Evolutionary conservation across 1,140 invertebrate genomes (phyloP), one percentile per base, ranked within the genome.

Genomic region (Cardiocondyla obscurior): DNA sequence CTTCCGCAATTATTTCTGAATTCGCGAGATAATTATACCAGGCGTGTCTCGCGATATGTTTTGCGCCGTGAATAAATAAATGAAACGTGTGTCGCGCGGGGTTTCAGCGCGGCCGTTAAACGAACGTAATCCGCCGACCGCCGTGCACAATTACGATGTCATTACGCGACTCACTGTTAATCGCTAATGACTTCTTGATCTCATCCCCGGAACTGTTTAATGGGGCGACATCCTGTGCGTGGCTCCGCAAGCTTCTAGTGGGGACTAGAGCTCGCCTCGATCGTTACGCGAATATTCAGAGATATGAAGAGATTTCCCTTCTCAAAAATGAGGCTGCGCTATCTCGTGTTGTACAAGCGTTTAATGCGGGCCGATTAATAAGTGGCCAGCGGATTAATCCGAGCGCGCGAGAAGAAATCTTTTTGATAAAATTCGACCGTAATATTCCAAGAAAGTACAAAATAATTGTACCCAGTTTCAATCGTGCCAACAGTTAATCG

Each of bases 221-320:
- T 67, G 67, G 72, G 58, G 87, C 86, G 87, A 88, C 86, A 88
- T 88, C 86, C 85, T 74, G 87, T 87, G 86, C 87, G 76, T 83
- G 72, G 65, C 67, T 42, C 14, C 42, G 77, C 79, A 88, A 88
- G 77, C 87, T 88, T 74, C 53, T 88, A 77, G 77, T 69, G 19
- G 46, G 62, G 33, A 44, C 53, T 33, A 46, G 36, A 69, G 76
- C 22, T 51, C 39, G 53, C 49, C 86, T 85, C 87, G 86, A 82
- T 85, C 85, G 87, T 88, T 88, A 87, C 55, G 28, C 69, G 76
- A 14, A 79, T 69, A 64, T 39, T 67, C 62, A 42, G 25, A 64
- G 58, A 60, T 79, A 49, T 25, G 51, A 60, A 44, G 51, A 81
- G 49, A 28, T 64, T 82, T 51, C 67, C 74, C 42, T n/a, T n/a